Conservation (phyloP, 2,888 invertebrate genomes). For the Blastobasis adustella region DNA sequence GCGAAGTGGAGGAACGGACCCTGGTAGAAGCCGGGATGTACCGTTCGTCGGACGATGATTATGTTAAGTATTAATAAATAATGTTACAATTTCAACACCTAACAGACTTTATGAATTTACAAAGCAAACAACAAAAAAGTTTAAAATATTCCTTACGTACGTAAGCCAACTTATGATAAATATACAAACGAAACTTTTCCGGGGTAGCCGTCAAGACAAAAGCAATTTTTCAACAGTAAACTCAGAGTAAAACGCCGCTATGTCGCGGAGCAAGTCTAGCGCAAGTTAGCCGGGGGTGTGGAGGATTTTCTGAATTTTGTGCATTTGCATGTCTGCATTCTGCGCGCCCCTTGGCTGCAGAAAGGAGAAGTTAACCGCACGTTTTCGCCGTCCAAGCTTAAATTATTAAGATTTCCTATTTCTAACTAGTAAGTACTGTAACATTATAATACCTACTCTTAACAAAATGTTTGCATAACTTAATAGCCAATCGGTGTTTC, state of each 20-base stretch:
- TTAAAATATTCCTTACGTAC: no score
- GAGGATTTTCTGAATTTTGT: conserved; percentile 17
- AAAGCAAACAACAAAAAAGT: no score
- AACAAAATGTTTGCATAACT: neutral
- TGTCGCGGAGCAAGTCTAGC: conserved; percentile 11
- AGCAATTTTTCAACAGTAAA: conserved; percentile 28
- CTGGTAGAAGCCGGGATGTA: no score
- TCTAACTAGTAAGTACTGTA: conserved; percentile 1
- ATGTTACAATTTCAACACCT: no score
- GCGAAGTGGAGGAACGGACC: no score
- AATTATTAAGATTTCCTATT: conserved; percentile 11
- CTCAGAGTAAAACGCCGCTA: conserved; percentile 18
- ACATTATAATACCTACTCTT: neutral
- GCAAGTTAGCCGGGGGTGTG: conserved; percentile 12
- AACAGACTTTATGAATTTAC: no score
- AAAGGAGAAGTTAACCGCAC: conserved; percentile 12
- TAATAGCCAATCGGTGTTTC: neutral
- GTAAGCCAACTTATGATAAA: neutral
- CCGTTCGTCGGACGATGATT: no score
- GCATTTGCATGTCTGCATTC: conserved; percentile 18
- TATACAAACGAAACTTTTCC: conserved; percentile 21
- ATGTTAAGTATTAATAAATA: no score
- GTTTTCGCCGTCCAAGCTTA: conserved; percentile 7
- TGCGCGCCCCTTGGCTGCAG: conserved; percentile 7
- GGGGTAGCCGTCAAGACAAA: conserved; percentile 19